These are phyloP conservation scores for Mechanitis mazaeus DNA, from an alignment of 2,888 invertebrate species.

Conservation along the genomic window DNA sequence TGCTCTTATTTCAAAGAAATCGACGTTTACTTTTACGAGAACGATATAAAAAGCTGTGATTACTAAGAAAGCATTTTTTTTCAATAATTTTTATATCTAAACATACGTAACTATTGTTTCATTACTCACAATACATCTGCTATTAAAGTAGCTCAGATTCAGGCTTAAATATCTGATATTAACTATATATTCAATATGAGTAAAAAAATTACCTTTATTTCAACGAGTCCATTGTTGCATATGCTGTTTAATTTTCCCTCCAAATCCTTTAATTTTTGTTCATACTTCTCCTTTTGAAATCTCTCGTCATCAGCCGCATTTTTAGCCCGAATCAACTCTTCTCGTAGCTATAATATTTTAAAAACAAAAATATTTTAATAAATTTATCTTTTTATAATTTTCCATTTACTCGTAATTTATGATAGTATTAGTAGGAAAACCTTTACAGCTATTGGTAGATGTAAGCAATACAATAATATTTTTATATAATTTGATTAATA, in stretches of 20 bases:
- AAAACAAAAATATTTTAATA: neutral
- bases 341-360: conserved; percentile 54
- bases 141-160: no score
- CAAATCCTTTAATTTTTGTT: conserved; percentile 54
- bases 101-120: no score
- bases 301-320: conserved; percentile 54
- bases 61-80: no score
- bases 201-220: conserved; percentile 18
- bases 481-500: neutral
- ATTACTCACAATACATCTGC: no score
- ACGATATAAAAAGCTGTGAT: no score
- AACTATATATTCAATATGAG: no score
- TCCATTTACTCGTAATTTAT: no score
- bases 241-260: conserved; percentile 56
- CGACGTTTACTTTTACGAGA: no score
- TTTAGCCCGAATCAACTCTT: conserved; percentile 54
- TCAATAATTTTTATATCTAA: no score
- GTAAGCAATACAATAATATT: neutral
- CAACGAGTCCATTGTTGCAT: conserved; percentile 39
- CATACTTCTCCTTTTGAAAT: conserved; percentile 52
- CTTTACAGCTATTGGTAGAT: neutral
- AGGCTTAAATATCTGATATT: no score
- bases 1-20: no score
- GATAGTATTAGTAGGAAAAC: conserved; percentile 2
- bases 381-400: no score